Conservation (phyloP, 2,888 invertebrate species). For the Hetaerina titia region DNA sequence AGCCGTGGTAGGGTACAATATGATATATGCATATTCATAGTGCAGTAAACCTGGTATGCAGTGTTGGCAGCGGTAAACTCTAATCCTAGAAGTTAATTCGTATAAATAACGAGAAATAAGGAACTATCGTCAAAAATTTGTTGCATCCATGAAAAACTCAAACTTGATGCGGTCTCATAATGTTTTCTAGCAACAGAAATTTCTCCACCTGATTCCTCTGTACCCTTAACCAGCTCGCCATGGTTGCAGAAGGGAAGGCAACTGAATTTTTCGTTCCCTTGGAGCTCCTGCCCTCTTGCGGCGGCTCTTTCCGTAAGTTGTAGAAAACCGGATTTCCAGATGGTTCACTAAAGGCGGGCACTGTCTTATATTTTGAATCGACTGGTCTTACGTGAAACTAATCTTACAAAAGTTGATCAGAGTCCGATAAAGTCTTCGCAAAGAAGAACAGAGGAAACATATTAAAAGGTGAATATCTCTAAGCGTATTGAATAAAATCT, state of each 20-base stretch:
- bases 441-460: too few species aligned
- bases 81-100: neutral
- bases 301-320: neutral
- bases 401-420: too few species aligned
- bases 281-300: conserved; percentile 21
- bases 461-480: too few species aligned
- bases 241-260: conserved; percentile 76
- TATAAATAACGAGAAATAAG: neutral
- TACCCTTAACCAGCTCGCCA: conserved; percentile 89
- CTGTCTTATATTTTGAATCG: neutral
- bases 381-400: too few species aligned
- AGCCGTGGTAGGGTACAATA: too few species aligned
- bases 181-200: neutral
- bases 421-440: too few species aligned
- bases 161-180: neutral
- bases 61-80: neutral
- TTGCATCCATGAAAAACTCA: too few species aligned
- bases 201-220: conserved; percentile 86
- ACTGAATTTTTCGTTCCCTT: neutral
- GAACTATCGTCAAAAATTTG: too few species aligned
- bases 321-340: conserved; percentile 48
- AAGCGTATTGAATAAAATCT: too few species aligned
- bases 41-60: neutral
- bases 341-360: neutral
- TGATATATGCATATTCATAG: neutral